Conservation (phyloP, 2,113 vertebrate species). For the Chitala chitala region DNA sequence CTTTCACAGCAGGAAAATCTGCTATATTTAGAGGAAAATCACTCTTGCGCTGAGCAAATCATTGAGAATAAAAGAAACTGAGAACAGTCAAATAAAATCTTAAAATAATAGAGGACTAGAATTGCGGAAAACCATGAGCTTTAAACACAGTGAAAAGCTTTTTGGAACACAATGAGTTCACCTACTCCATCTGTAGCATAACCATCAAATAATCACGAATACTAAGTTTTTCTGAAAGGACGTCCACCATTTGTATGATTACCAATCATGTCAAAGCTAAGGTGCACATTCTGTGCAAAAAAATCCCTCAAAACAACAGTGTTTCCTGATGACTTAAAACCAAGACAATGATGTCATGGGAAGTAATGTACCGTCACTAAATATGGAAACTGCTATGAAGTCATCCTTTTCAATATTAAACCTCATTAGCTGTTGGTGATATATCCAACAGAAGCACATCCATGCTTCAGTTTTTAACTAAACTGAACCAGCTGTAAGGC, state of each 20-base stretch:
- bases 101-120: background rate
- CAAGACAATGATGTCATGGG: too few species aligned
- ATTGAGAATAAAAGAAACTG: constrained; percentile 12
- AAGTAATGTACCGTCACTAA: too few species aligned
- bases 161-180: background rate
- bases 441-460: background rate
- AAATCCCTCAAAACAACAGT: background rate
- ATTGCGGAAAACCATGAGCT: background rate
- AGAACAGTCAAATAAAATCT: background rate
- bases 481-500: background rate
- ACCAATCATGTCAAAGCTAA: background rate
- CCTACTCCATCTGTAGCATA: background rate
- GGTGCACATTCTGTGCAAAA: background rate
- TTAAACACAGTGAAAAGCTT: background rate
- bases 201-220: background rate
- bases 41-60: constrained; percentile 32
- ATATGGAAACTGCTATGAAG: too few species aligned
- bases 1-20: constrained; percentile 3
- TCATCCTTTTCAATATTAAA: constrained; percentile 2
- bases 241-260: background rate
- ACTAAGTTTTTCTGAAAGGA: background rate
- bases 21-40: constrained; percentile 28
- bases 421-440: background rate
- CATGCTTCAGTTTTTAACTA: background rate
- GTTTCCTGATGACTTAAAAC: background rate